These are phyloP conservation scores for Esox masquinongy DNA, from an alignment of 2,797 vertebrate genomes.

Conservation along the genomic window DNA sequence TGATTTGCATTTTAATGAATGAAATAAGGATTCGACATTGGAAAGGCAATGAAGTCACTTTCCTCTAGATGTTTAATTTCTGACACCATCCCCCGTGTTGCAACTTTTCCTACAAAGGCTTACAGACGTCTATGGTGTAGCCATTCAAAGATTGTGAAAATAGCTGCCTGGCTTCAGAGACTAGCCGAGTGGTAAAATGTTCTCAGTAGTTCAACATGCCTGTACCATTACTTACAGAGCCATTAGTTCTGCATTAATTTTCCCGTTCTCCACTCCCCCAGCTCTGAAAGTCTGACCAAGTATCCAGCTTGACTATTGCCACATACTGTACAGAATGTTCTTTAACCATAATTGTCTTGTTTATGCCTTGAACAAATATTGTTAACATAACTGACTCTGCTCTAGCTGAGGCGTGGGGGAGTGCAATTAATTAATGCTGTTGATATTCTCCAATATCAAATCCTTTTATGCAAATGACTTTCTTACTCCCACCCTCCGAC, in stretches of 20 bases:
- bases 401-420: neutral
- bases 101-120: no score
- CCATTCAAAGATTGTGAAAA: no score
- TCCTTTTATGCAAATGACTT: conserved; percentile 26
- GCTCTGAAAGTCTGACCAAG: conserved; percentile 18
- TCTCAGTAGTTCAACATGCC: conserved; percentile 58
- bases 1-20: no score
- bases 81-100: no score
- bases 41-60: no score
- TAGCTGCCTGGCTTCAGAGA: no score
- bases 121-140: no score
- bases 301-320: conserved; percentile 16
- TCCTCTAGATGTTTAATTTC: no score
- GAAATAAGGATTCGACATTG: no score
- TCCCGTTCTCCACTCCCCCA: conserved; percentile 24
- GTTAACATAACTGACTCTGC: conserved; percentile 13
- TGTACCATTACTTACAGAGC: conserved; percentile 61
- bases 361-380: conserved; percentile 24
- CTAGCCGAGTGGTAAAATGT: conserved; percentile 55
- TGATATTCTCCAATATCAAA: conserved; percentile 29
- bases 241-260: conserved; percentile 70
- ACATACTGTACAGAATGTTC: neutral
- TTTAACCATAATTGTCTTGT: conserved; percentile 11
- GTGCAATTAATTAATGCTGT: conserved; percentile 5
- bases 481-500: neutral